Evolutionary conservation across 1,140 invertebrate species (phyloP).

Genomic region (Macrocentrus cingulum): DNA sequence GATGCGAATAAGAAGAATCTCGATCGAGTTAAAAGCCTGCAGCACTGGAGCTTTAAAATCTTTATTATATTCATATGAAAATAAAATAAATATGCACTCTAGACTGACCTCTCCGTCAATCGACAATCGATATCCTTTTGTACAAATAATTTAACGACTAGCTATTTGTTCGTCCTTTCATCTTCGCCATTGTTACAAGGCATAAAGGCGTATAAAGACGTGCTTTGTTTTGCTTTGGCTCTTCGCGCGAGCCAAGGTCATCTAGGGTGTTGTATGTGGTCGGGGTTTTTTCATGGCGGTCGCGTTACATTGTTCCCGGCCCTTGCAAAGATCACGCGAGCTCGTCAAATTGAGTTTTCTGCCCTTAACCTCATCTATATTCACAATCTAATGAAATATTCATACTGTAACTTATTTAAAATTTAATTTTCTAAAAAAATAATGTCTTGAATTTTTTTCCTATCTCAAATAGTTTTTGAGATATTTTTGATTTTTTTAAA

Average conservation of each 20-base stretch:
- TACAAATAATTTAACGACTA: background rate
- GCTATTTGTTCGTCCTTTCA: constrained; percentile 1
- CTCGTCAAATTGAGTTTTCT: no score
- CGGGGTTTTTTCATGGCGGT: constrained; percentile 9
- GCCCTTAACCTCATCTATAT: no score
- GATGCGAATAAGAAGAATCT: no score
- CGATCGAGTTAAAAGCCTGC: no score
- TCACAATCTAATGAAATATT: no score
- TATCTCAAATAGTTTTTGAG: no score
- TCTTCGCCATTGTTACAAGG: background rate
- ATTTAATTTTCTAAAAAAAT: no score
- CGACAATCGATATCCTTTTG: background rate
- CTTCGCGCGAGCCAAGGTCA: constrained; percentile 13
- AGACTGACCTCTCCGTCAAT: background rate
- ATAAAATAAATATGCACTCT: constrained; percentile 11
- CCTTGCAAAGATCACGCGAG: background rate
- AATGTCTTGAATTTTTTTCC: no score
- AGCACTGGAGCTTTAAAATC: background rate
- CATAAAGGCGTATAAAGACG: background rate
- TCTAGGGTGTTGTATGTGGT: constrained; percentile 13
- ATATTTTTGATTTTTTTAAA: no score
- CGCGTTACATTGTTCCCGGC: background rate
- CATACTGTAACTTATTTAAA: no score
- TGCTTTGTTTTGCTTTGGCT: constrained; percentile 18
- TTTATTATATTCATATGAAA: background rate